Evolutionary conservation across 2,888 invertebrate genomes (phyloP).

Genomic region (Lapara coniferarum): DNA sequence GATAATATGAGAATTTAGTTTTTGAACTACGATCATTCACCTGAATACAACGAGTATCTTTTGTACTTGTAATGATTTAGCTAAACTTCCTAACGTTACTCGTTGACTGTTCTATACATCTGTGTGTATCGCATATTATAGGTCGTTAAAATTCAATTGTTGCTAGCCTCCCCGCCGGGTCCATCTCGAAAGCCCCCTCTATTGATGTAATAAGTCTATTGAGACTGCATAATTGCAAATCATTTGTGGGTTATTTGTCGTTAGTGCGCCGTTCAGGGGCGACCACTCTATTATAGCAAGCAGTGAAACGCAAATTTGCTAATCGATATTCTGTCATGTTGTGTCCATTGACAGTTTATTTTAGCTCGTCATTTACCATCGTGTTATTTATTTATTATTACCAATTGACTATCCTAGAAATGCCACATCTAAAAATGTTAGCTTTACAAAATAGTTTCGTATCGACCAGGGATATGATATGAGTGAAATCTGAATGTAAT

Average conservation of each 20-base stretch:
- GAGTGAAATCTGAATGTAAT: too few relatives aligned
- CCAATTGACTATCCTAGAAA: too few relatives aligned
- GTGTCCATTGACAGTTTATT: not conserved
- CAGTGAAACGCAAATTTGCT: conserved; percentile 51
- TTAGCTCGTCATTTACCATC: not conserved
- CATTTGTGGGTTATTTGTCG: conserved; percentile 77
- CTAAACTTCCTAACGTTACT: not conserved
- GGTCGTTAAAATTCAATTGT: conserved; percentile 84
- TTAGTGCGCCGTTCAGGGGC: conserved; percentile 35
- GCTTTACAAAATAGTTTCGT: too few relatives aligned
- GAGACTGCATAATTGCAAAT: conserved; percentile 82
- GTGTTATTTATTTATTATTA: not conserved
- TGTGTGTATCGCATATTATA: conserved; percentile 64
- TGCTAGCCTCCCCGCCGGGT: conserved; percentile 66
- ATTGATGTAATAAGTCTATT: conserved; percentile 80
- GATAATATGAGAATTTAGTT: too few relatives aligned
- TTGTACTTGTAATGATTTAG: too few relatives aligned
- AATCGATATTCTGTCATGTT: conserved; percentile 30
- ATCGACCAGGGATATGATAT: too few relatives aligned
- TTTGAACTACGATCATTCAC: too few relatives aligned
- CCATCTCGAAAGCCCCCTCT: conserved; percentile 54
- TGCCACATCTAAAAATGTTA: too few relatives aligned
- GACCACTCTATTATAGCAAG: conserved; percentile 44
- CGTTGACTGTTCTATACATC: conserved; percentile 28
- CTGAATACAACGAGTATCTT: not conserved